phyloP scores from a whole-genome alignment of 1,140 invertebrate species.

The Parasteatoda tepidariorum region DNA sequence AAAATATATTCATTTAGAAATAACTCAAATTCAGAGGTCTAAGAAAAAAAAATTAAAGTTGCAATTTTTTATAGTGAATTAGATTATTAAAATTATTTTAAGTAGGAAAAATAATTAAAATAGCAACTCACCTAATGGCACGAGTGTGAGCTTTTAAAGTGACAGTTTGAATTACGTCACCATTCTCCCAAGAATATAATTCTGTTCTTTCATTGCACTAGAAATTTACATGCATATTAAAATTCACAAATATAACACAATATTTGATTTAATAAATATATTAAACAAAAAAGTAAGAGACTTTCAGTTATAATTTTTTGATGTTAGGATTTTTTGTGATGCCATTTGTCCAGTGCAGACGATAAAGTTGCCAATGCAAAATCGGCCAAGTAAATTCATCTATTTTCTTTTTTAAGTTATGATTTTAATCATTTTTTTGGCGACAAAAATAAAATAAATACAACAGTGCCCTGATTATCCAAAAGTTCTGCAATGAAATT shows the following conservation, averaged over 20 bases:
- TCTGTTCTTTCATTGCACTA: constrained; percentile 79
- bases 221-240: constrained; percentile 23
- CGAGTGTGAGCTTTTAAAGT: constrained; percentile 87
- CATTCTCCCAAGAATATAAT: constrained; percentile 79
- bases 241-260: neutral
- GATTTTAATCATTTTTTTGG: too few species aligned
- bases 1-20: neutral
- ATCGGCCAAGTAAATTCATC: too few species aligned
- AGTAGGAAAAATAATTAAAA: neutral
- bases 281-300: neutral
- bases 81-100: neutral
- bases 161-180: constrained; percentile 77
- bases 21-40: too few species aligned
- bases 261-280: neutral
- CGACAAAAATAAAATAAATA: too few species aligned
- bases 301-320: neutral
- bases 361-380: too few species aligned
- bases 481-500: too few species aligned
- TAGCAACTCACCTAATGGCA: constrained; percentile 74
- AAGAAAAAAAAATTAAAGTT: too few species aligned
- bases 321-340: neutral
- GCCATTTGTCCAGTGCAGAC: too few species aligned
- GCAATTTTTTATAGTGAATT: too few species aligned
- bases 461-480: too few species aligned
- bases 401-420: too few species aligned